Evolutionary conservation across 2,113 vertebrate species (phyloP).

Genomic region (Mellivora capensis): DNA sequence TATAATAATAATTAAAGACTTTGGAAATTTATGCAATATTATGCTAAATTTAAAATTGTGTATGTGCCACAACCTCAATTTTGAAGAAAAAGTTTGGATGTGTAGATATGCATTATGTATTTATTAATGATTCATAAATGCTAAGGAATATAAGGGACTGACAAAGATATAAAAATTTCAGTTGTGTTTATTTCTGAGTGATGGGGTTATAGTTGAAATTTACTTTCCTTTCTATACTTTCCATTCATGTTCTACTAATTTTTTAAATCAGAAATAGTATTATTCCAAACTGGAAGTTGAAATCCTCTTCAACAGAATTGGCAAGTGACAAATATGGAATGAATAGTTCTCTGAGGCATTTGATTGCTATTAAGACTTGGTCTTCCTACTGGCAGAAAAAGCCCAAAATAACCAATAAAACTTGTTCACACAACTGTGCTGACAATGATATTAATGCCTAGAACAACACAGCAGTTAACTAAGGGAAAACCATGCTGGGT

Average conservation of each 20-base stretch:
- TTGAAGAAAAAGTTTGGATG: neutral
- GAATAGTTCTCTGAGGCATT: conserved; percentile 28
- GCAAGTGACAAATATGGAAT: conserved; percentile 25
- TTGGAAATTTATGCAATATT: neutral
- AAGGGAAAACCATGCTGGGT: conserved; percentile 66
- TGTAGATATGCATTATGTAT: neutral
- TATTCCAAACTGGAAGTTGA: neutral
- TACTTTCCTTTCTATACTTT: neutral
- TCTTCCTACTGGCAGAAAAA: conserved; percentile 49
- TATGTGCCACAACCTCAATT: neutral
- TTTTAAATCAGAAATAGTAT: neutral
- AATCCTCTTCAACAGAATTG: conserved; percentile 14
- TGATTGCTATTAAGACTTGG: conserved; percentile 44
- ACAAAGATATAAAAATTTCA: neutral
- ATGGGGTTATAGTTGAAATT: neutral
- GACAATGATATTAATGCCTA: conserved; percentile 73
- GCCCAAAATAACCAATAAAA: conserved; percentile 66
- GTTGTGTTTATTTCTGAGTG: neutral
- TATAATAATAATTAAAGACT: neutral
- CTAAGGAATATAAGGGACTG: neutral
- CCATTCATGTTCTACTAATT: neutral
- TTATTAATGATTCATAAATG: neutral
- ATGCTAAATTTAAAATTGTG: neutral
- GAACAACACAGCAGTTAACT: conserved; percentile 70
- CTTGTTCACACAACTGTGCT: conserved; percentile 72